Percentiles rank a stretch among this genome's conserved stretches.
Conservation (phyloP, 2,888 invertebrate species). For the Anagyrus pseudococci region DNA sequence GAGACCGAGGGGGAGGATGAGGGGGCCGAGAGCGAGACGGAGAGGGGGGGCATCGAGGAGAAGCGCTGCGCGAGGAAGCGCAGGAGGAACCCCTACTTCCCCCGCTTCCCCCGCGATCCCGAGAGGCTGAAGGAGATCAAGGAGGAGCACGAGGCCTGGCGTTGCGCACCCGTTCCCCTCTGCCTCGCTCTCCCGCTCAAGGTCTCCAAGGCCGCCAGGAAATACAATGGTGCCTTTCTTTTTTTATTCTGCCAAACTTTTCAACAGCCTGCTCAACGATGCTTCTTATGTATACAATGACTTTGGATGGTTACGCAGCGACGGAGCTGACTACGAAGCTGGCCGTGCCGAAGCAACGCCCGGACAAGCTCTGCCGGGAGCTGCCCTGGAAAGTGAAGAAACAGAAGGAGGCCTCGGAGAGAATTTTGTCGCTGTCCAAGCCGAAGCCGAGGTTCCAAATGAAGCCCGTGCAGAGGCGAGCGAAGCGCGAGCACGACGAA, state of each 20-base stretch:
- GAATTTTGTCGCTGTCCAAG: constrained; percentile 41
- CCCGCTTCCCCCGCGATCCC: not conserved
- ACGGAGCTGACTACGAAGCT: constrained; percentile 38
- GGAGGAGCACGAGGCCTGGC: constrained; percentile 42
- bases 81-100: not conserved
- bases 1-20: too few relatives aligned
- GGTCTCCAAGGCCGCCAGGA: constrained; percentile 42
- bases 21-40: not conserved
- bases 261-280: not conserved
- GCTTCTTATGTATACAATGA: constrained; percentile 5
- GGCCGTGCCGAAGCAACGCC: constrained; percentile 45
- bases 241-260: not conserved
- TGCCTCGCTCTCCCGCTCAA: not conserved
- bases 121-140: constrained; percentile 8
- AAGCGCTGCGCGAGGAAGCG: not conserved
- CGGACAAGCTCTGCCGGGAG: constrained; percentile 17
- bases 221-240: constrained; percentile 41
- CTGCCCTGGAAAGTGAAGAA: constrained; percentile 44
- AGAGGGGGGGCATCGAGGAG: not conserved
- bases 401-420: constrained; percentile 42
- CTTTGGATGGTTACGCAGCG: too few relatives aligned
- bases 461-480: constrained; percentile 23
- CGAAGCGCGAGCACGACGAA: constrained; percentile 46
- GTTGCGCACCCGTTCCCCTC: constrained; percentile 38
- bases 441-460: constrained; percentile 25